Evolutionary conservation across 37 sponge, comb jelly and placozoan genomes (phyloP).

Genomic region (Theonella swinhoei): DNA sequence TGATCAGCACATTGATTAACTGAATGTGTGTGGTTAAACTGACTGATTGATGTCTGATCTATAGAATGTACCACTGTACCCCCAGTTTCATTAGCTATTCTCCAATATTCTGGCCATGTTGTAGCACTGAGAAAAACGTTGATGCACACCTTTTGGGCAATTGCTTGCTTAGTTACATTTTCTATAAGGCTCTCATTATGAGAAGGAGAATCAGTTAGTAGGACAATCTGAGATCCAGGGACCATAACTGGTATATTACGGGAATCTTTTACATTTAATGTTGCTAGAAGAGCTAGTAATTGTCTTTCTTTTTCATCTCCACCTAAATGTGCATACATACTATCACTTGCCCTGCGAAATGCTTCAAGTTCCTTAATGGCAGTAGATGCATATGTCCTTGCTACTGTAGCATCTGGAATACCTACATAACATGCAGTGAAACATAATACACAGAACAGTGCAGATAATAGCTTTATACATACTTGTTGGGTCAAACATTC

Average conservation of each 20-base stretch:
- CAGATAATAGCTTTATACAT: neutral
- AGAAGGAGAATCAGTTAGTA: conserved; percentile 40
- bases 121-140: conserved; percentile 15
- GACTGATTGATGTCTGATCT: neutral
- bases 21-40: neutral
- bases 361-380: neutral
- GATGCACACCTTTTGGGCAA: conserved; percentile 8
- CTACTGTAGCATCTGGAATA: conserved; percentile 12
- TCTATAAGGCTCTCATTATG: conserved; percentile 14
- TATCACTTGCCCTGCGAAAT: neutral
- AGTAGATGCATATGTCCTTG: neutral
- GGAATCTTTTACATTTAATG: neutral
- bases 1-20: neutral
- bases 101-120: neutral
- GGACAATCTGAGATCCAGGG: conserved; percentile 34
- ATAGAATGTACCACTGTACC: neutral
- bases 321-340: conserved; percentile 34
- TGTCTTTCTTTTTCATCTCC: conserved; percentile 52
- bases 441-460: too few relatives aligned
- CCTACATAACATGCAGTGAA: too few relatives aligned
- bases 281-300: conserved; percentile 20
- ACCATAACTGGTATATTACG: neutral
- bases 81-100: neutral
- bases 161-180: conserved; percentile 3
- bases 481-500: neutral